Evolutionary conservation across 2,797 vertebrate genomes (phyloP), one percentile per base, ranked within the genome.

Genomic region (Erpetoichthys calabaricus): DNA sequence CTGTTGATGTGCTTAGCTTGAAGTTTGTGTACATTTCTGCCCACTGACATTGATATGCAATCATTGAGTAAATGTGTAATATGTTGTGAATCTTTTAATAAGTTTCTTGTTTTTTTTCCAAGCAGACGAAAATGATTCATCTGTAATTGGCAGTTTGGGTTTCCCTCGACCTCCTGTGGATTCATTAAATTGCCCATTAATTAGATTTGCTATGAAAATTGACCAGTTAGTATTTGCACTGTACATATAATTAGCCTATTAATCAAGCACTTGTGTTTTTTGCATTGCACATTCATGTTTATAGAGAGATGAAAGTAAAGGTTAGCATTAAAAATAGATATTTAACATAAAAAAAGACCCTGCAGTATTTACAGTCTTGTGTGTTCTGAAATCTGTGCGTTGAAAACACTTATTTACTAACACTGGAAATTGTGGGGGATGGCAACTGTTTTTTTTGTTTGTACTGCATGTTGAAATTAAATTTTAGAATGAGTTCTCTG

Each of bases 101-200:
- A 84, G 73, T 68, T 66, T 51, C 8, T 51, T 51, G 50, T 51
- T 51, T 51, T 51, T 80, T 80, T 80, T 73, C 58, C 60, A 53
- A 74, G 76, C 81, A 79, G 73, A 82, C 80, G 79, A 73, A 25
- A 65, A 51, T 59, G 64, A 68, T 57, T 63, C 51, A 66, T 64
- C 77, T 71, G 70, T 86, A 85, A 85, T 83, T 84, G 80, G 75
- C 81, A 81, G 72, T 5, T 64, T 68, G 73, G 75, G 78, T 81
- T 73, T 75, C 77, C 76, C 70, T 53, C 70, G 77, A 70, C 70
- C 76, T 68, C 68, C 59, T 67, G 67, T 59, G 61, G 72, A 74
- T 77, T 75, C 60, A 62, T 70, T 73, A 64, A 77, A 76, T 75
- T 62, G 57, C 63, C 69, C 79, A 78, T 80, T 81, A 77, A 74